These are phyloP conservation scores for Prunella strophiata DNA, from an alignment of 2,797 vertebrate species.

Conservation along the genomic window DNA sequence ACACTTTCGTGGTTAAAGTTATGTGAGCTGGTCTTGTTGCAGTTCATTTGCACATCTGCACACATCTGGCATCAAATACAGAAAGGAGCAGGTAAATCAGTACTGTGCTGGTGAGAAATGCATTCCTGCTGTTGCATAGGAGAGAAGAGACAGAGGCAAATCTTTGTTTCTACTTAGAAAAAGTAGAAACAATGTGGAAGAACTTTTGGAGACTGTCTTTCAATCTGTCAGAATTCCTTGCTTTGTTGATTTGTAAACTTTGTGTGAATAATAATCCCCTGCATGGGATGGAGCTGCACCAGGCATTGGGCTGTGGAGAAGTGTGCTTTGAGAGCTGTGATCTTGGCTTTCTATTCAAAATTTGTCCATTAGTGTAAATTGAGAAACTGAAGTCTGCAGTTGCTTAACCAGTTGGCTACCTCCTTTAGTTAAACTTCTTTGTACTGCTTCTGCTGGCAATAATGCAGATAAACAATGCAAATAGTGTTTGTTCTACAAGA, in stretches of 20 bases:
- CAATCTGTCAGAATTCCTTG: background rate
- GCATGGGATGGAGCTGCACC: background rate
- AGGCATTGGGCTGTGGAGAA: background rate
- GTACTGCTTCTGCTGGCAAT: background rate
- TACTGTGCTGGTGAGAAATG: background rate
- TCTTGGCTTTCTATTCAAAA: background rate
- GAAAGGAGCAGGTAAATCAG: background rate
- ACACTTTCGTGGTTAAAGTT: background rate
- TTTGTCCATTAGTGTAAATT: background rate
- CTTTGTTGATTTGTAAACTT: background rate
- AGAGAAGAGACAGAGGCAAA: background rate
- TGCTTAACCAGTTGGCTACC: slow-evolving; percentile 3
- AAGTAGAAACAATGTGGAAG: background rate
- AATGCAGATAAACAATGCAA: slow-evolving; percentile 1
- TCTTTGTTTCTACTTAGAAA: background rate
- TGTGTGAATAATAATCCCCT: background rate
- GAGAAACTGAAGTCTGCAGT: background rate
- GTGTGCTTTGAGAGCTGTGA: background rate
- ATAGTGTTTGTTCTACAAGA: slow-evolving; percentile 19
- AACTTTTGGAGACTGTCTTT: background rate
- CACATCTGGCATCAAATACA: background rate
- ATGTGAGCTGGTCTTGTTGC: background rate
- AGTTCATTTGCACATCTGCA: background rate
- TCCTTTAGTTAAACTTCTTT: background rate
- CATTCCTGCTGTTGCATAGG: rapidly evolving